Conservation (phyloP, 2,113 vertebrate species). For the Hydrochoerus hydrochaeris region DNA sequence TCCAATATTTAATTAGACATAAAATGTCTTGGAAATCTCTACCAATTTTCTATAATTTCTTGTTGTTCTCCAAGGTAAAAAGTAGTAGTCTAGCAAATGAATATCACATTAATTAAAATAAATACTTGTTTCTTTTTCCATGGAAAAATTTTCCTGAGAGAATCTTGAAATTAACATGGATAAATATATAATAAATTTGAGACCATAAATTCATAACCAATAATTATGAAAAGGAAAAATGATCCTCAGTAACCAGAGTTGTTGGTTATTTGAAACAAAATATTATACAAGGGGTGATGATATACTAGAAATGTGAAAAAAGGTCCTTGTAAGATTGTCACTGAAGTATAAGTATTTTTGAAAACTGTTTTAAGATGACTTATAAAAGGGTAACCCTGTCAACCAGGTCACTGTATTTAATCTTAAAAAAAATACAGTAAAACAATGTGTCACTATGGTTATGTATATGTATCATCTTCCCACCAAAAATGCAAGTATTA, state of each 20-base stretch:
- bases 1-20: not conserved
- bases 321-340: not conserved
- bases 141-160: not conserved
- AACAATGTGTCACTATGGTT: too few relatives aligned
- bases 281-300: not conserved
- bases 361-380: not conserved
- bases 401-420: not conserved
- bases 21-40: not conserved
- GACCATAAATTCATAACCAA: not conserved
- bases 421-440: not conserved
- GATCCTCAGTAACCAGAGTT: not conserved
- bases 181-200: not conserved
- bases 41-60: not conserved
- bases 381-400: not conserved
- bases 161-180: not conserved
- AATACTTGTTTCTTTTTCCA: not conserved
- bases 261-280: not conserved
- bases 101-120: constrained; percentile 6
- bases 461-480: not conserved
- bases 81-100: not conserved
- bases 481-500: not conserved
- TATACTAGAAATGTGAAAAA: not conserved
- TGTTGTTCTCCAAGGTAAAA: not conserved
- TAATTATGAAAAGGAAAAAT: not conserved
- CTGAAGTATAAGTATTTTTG: not conserved